These are phyloP conservation scores for Oryzias curvinotus DNA, from an alignment of 2,113 vertebrate species.

Conservation along the genomic window DNA sequence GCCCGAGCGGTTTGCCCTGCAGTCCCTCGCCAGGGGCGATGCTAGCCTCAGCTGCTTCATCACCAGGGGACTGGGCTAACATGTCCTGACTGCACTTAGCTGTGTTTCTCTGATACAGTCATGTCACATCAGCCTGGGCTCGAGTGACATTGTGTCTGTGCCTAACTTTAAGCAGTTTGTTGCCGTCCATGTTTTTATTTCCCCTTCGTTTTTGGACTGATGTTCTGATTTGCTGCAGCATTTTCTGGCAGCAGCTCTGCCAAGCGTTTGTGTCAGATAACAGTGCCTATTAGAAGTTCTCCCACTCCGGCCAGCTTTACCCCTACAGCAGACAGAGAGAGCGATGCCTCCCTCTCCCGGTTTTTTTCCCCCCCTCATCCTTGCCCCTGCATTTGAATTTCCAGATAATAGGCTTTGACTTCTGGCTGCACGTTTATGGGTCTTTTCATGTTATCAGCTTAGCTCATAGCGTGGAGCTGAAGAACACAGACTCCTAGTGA, in stretches of 20 bases:
- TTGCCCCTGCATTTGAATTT: constrained; percentile 92
- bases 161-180: constrained; percentile 85
- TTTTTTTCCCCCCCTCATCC: constrained; percentile 63
- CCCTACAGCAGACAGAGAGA: constrained; percentile 81
- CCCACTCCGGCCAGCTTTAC: constrained; percentile 82
- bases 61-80: constrained; percentile 89
- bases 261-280: constrained; percentile 89
- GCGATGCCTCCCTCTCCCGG: constrained; percentile 62
- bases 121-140: constrained; percentile 91
- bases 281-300: constrained; percentile 87
- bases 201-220: constrained; percentile 76
- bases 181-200: constrained; percentile 78
- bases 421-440: constrained; percentile 99
- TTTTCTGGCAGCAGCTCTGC: constrained; percentile 84
- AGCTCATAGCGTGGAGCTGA: constrained; percentile 98
- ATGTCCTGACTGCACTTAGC: constrained; percentile 96
- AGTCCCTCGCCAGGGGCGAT: constrained; percentile 85
- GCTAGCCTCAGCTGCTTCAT: constrained; percentile 93
- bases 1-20: constrained; percentile 83
- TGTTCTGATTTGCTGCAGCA: constrained; percentile 83
- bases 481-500: constrained; percentile 99
- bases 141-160: constrained; percentile 85
- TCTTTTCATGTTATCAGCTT: constrained; percentile 99
- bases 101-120: constrained; percentile 94
- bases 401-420: constrained; percentile 99